phyloP scores from a whole-genome alignment of 2,797 vertebrate species.

The Rachycentron canadum region DNA sequence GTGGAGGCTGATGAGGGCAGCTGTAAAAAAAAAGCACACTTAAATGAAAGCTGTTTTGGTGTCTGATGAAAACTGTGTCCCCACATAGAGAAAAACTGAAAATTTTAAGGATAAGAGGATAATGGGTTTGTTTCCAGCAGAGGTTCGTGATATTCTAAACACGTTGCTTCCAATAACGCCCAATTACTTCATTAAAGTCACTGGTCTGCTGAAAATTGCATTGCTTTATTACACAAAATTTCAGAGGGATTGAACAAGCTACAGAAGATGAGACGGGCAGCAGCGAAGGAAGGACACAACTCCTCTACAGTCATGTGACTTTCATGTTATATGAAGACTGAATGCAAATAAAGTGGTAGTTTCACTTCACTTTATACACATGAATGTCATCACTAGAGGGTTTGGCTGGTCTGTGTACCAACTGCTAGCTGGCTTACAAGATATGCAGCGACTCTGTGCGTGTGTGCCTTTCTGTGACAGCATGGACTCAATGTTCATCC shows the following conservation, averaged over 20 bases:
- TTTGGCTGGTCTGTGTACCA: no score
- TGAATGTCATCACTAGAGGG: background rate
- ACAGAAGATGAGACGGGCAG: background rate
- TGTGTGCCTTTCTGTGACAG: background rate
- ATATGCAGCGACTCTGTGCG: background rate
- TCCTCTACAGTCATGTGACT: no score
- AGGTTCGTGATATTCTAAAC: background rate
- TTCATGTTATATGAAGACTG: background rate
- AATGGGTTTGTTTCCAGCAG: background rate
- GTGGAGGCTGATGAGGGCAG: background rate
- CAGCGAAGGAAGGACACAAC: background rate
- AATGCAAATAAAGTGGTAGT: background rate
- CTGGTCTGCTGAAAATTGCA: background rate
- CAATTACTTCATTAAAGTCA: background rate
- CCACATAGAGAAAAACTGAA: background rate
- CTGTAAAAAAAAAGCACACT: background rate
- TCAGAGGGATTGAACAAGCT: background rate
- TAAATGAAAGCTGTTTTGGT: background rate
- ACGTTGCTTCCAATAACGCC: background rate
- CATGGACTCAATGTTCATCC: background rate
- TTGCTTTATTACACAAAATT: background rate
- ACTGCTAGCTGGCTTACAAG: background rate
- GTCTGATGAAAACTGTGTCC: background rate
- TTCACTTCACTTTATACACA: background rate
- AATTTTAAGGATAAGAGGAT: background rate